Evolutionary conservation across 1,140 invertebrate species (phyloP), one percentile per base, ranked within the genome.

Genomic region (Drosophila lowei): DNA sequence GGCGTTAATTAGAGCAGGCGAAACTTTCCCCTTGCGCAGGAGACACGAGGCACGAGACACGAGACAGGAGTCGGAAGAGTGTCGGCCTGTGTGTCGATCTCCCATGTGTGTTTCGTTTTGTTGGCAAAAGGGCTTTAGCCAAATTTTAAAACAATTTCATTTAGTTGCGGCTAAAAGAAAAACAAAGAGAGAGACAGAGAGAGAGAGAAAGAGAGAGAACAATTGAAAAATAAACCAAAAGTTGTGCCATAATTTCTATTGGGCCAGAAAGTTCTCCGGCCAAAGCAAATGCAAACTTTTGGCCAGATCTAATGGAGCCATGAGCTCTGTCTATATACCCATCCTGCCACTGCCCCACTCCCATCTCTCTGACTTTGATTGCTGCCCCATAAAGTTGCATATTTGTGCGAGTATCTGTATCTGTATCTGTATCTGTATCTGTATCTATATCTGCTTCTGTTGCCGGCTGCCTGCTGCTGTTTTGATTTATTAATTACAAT

Each of bases 401-500:
- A 67, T 67, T 48, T 67, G 62, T 11, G 30, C 30, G 30, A 34
- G 30, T 66, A 54, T 67, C 44, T 70, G 67, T 61, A 3, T 46
- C 46, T 52, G 60, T 11, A n/a, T n/a, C n/a, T n/a, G 30, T 66
- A 54, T 67, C 44, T 70, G 67, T 61, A 3, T 46, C 46, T 52
- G 30, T 66, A 54, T 67, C 44, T 70, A 64, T 61, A 3, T 46
- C 46, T 52, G 60, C 8, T 23, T 21, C 30, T 65, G 49, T 49
- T 72, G 75, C 64, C 48, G 56, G 43, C 38, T 44, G 50, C 42
- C 68, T 67, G 67, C 73, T 81, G 68, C 56, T 77, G 78, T 73
- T 81, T 81, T 83, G 78, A 81, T 81, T 81, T 81, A 81, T 81
- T 81, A 81, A 83, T 81, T 77, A 83, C 78, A 83, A 81, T 81